phyloP scores from a whole-genome alignment of 2,888 invertebrate species.

The Morpho achilles region DNA sequence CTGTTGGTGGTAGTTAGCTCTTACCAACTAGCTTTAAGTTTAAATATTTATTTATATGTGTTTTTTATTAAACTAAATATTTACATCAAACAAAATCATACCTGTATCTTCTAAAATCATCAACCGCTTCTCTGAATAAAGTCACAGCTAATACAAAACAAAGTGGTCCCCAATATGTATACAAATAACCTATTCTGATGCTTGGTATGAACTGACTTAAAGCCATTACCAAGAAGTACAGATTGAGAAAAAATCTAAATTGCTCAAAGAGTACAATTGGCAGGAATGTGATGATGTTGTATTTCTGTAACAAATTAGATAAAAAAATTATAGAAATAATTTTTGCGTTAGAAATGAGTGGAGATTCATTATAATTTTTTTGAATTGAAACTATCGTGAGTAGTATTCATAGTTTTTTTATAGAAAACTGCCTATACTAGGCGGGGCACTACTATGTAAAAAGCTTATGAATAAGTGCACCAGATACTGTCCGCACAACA shows the following conservation, averaged over 20 bases:
- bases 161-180: conserved; percentile 99
- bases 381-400: no score
- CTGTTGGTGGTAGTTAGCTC: no score
- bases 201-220: conserved; percentile 98
- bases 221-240: conserved; percentile 99
- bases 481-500: no score
- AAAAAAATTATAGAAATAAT: not conserved
- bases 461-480: no score
- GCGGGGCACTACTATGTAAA: no score
- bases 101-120: conserved; percentile 94
- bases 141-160: conserved; percentile 98
- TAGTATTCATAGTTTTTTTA: no score
- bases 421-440: no score
- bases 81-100: conserved; percentile 29
- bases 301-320: conserved; percentile 85
- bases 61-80: no score
- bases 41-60: no score
- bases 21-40: no score
- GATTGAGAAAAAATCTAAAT: conserved; percentile 98
- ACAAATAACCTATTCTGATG: conserved; percentile 96
- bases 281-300: conserved; percentile 94
- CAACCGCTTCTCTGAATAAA: conserved; percentile 96
- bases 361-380: no score
- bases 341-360: no score
- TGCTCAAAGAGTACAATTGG: conserved; percentile 97